A percentile compares a stretch with the other conserved stretches of the same genome.
Conservation (phyloP, 2,113 vertebrate species). For the Brevimyrus niger region DNA sequence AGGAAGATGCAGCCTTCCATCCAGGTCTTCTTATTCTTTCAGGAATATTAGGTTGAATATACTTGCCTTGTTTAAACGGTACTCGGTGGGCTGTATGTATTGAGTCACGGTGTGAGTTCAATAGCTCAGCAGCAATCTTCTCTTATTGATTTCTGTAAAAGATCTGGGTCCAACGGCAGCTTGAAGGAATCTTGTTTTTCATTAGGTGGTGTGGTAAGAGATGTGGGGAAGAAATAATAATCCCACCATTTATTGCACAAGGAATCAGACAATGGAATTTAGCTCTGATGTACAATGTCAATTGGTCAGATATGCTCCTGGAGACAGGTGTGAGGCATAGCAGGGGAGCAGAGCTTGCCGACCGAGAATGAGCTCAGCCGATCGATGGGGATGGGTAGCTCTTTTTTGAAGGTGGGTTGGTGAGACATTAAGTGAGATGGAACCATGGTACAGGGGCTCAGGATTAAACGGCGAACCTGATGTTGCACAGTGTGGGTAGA, state of each 20-base stretch:
- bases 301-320: slow-evolving; percentile 4
- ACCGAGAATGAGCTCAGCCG: background rate
- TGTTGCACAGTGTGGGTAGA: background rate
- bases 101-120: slow-evolving; percentile 24
- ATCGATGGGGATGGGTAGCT: slow-evolving; percentile 8
- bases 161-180: slow-evolving; percentile 29
- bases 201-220: slow-evolving; percentile 24
- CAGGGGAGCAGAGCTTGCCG: background rate
- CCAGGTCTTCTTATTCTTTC: slow-evolving; percentile 19
- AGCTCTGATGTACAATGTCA: slow-evolving; percentile 20
- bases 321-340: slow-evolving; percentile 13
- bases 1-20: background rate
- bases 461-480: background rate
- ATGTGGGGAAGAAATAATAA: slow-evolving; percentile 50
- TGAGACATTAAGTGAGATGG: background rate
- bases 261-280: slow-evolving; percentile 25
- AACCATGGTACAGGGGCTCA: background rate
- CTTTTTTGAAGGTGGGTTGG: background rate
- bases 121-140: slow-evolving; percentile 40
- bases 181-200: slow-evolving; percentile 40
- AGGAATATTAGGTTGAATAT: slow-evolving; percentile 16
- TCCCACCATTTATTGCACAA: slow-evolving; percentile 40
- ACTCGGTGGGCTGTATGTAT: slow-evolving; percentile 24
- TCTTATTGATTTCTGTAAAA: slow-evolving; percentile 51
- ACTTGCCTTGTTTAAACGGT: slow-evolving; percentile 11